Evolutionary conservation across 2,113 vertebrate genomes (phyloP).

Genomic region (Arvicanthis niloticus): DNA sequence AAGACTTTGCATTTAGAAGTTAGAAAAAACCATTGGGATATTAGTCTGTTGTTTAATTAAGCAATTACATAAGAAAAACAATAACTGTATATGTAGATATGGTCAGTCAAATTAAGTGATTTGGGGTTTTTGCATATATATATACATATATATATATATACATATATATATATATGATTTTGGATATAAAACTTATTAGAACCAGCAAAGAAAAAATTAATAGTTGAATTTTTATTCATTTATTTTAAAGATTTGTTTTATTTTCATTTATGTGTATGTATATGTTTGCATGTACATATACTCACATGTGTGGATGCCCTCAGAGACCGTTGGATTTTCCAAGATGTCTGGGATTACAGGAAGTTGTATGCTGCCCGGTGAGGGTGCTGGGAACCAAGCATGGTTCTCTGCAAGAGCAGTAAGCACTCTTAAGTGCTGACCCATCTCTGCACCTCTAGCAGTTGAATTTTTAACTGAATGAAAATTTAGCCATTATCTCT

Average conservation of each 20-base stretch:
- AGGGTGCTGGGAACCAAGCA: not conserved
- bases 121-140: not conserved
- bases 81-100: not conserved
- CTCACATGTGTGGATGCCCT: no score
- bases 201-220: not conserved
- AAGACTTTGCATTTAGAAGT: constrained; percentile 36
- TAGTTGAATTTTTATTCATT: not conserved
- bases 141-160: not conserved
- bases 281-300: not conserved
- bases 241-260: not conserved
- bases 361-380: no score
- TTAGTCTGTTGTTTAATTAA: not conserved
- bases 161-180: not conserved
- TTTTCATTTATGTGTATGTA: not conserved
- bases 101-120: constrained; percentile 35
- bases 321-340: not conserved
- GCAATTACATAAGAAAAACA: not conserved
- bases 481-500: constrained; percentile 11
- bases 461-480: constrained; percentile 4
- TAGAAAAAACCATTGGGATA: not conserved
- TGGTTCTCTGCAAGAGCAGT: not conserved
- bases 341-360: not conserved
- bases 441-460: not conserved
- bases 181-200: not conserved
- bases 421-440: not conserved